These are phyloP conservation scores for Echinops telfairi DNA, from an alignment of 2,113 vertebrate species.

Conservation along the genomic window DNA sequence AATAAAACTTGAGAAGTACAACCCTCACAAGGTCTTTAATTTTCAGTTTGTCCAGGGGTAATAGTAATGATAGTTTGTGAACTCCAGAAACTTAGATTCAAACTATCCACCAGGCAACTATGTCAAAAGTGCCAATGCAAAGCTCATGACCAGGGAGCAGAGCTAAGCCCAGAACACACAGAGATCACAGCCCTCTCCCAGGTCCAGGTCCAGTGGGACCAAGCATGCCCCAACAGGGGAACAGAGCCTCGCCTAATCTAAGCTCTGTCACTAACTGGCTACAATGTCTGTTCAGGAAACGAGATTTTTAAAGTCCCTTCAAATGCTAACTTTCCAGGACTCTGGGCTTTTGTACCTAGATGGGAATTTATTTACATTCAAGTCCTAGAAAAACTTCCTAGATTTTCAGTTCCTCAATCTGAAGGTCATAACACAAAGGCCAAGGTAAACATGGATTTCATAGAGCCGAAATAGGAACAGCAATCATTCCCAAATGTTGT, in stretches of 20 bases:
- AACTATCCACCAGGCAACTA: too few relatives aligned
- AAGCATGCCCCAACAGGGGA: neutral
- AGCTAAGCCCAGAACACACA: neutral
- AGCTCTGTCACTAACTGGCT: neutral
- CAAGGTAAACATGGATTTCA: slow-evolving; percentile 44
- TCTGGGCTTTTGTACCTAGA: slow-evolving; percentile 13
- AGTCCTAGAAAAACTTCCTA: slow-evolving; percentile 64
- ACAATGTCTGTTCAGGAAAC: neutral
- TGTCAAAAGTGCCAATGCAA: too few relatives aligned
- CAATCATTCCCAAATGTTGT: slow-evolving; percentile 18
- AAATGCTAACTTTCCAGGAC: slow-evolving; percentile 17
- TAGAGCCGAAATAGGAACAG: slow-evolving; percentile 32
- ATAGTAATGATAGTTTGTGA: too few relatives aligned
- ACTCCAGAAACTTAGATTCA: too few relatives aligned
- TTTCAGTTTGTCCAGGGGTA: too few relatives aligned
- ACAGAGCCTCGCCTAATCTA: neutral
- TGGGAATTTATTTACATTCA: slow-evolving; percentile 77
- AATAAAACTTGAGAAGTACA: too few relatives aligned
- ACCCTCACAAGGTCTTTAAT: too few relatives aligned
- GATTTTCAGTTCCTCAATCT: slow-evolving; percentile 72
- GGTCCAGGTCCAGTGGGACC: neutral
- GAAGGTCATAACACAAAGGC: slow-evolving; percentile 77
- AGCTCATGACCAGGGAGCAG: too few relatives aligned
- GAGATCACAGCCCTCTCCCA: rapidly evolving
- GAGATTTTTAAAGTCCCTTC: slow-evolving; percentile 51